Percentiles rank a stretch among this genome's conserved stretches.
These are phyloP conservation scores for Machimus atricapillus DNA, from an alignment of 2,888 invertebrate species.

Conservation along the genomic window DNA sequence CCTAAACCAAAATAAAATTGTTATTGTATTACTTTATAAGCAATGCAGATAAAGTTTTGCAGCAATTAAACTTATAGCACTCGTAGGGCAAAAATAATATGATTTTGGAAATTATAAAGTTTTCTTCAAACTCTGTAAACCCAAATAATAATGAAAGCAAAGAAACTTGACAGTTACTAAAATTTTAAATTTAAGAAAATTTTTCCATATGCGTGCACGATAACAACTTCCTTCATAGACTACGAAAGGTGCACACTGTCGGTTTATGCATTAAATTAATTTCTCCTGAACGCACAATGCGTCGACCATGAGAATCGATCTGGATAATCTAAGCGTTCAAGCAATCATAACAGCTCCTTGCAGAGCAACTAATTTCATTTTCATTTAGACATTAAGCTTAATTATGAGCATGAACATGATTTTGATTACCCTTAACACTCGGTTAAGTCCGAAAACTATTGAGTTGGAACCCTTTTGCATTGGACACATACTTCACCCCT, in stretches of 20 bases:
- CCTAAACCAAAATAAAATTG: too few species aligned
- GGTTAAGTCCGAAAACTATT: not conserved
- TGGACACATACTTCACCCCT: not conserved
- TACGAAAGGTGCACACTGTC: not conserved
- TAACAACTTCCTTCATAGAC: not conserved
- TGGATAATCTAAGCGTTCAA: not conserved
- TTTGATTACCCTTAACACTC: not conserved
- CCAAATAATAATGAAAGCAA: too few species aligned
- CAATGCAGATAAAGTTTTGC: too few species aligned
- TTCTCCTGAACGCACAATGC: not conserved
- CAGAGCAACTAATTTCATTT: not conserved
- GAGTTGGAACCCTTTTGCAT: not conserved
- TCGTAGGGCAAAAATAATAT: too few species aligned
- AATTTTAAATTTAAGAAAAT: not conserved
- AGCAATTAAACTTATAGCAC: too few species aligned
- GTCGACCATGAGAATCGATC: not conserved
- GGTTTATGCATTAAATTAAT: not conserved
- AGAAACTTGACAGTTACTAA: not conserved
- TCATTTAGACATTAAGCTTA: not conserved
- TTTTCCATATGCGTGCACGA: not conserved
- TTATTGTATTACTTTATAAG: too few species aligned
- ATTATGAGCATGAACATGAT: not conserved
- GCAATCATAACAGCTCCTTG: not conserved
- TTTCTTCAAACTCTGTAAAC: too few species aligned
- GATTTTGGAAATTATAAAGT: too few species aligned